These are phyloP conservation scores for Parazoanthus swiftii DNA, from an alignment of 92 coral and sea anemone species.

Conservation along the genomic window DNA sequence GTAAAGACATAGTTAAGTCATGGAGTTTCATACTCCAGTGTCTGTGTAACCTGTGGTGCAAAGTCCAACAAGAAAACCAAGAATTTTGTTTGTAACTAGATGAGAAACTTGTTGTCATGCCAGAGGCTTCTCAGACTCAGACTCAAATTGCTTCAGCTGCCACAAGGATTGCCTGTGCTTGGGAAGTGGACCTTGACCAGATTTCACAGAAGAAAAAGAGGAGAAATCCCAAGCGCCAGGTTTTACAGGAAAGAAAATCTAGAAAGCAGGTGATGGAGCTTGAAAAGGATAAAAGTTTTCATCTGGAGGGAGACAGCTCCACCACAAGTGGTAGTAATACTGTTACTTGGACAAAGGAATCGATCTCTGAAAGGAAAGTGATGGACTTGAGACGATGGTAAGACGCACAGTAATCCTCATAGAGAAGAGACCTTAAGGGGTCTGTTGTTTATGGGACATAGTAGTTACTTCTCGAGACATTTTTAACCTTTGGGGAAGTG, in stretches of 20 bases:
- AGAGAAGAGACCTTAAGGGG: too few species aligned
- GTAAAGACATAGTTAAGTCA: too few species aligned
- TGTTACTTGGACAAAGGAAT: constrained; percentile 46
- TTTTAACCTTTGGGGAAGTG: neutral
- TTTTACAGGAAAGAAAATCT: neutral
- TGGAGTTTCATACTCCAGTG: too few species aligned
- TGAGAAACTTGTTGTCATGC: neutral
- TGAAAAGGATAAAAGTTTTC: neutral
- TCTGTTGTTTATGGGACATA: neutral
- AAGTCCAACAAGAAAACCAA: neutral
- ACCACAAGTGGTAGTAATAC: neutral
- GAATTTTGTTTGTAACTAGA: neutral
- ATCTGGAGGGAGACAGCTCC: neutral
- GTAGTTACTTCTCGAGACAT: neutral
- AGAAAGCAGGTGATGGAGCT: neutral
- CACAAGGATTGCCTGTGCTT: constrained; percentile 54
- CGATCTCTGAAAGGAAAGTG: constrained; percentile 68
- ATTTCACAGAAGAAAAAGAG: constrained; percentile 54
- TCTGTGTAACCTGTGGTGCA: neutral
- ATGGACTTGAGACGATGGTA: constrained; percentile 76
- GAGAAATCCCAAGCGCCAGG: constrained; percentile 20
- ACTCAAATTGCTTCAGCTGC: neutral
- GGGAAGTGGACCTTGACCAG: constrained; percentile 74
- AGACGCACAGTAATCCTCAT: neutral
- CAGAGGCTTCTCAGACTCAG: constrained; percentile 13